phyloP scores from a whole-genome alignment of 1,140 invertebrate genomes.

The Oppia nitens region DNA sequence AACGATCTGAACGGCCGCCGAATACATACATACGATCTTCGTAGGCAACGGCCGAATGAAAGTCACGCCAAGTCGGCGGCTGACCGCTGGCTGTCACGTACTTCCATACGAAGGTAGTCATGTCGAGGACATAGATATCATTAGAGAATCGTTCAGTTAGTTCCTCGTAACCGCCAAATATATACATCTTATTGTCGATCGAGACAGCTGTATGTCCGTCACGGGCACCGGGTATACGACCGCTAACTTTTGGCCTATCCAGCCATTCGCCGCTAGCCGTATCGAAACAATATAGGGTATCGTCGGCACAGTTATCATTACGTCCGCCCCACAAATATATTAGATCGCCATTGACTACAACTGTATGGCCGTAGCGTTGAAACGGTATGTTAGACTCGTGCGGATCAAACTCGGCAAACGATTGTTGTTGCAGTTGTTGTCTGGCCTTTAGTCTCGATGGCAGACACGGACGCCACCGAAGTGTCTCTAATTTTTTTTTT shows the following conservation, averaged over 20 bases:
- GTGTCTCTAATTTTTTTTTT: not conserved
- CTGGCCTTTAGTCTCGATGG: too few relatives aligned
- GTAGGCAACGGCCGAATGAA: constrained; percentile 61
- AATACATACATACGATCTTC: constrained; percentile 62
- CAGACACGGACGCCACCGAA: too few relatives aligned
- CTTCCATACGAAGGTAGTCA: constrained; percentile 52
- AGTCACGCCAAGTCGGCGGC: constrained; percentile 57
- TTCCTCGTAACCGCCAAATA: constrained; percentile 76
- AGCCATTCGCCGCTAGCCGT: constrained; percentile 50
- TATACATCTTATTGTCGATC: constrained; percentile 61
- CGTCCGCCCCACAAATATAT: constrained; percentile 78
- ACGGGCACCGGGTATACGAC: constrained; percentile 50
- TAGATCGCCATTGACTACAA: constrained; percentile 51
- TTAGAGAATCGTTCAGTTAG: constrained; percentile 56
- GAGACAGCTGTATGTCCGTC: constrained; percentile 80
- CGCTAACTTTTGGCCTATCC: constrained; percentile 39
- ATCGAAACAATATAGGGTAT: constrained; percentile 58
- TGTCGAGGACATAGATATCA: constrained; percentile 54
- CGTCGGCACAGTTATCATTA: constrained; percentile 62
- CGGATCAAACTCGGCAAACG: too few relatives aligned
- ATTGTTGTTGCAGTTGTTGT: too few relatives aligned
- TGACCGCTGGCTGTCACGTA: constrained; percentile 39
- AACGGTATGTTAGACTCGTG: constrained; percentile 25
- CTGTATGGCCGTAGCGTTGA: constrained; percentile 63
- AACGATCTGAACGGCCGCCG: constrained; percentile 55